These are phyloP conservation scores for Drosophila eohydei DNA, from an alignment of 2,888 invertebrate genomes.

Conservation along the genomic window DNA sequence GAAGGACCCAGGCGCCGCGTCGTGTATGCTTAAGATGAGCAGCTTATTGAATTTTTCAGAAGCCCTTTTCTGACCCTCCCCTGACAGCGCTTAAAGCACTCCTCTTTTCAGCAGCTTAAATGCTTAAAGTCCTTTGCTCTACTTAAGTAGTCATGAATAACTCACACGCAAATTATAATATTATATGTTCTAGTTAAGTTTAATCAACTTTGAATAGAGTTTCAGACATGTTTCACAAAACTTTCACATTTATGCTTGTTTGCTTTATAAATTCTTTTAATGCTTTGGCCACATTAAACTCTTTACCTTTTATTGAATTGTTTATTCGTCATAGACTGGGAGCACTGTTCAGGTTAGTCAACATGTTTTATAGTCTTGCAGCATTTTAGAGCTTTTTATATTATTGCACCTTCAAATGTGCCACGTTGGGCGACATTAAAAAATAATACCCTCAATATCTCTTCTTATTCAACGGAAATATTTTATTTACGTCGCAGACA, in stretches of 20 bases:
- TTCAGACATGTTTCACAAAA: background rate
- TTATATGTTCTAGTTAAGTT: background rate
- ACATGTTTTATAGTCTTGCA: background rate
- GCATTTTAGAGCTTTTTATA: background rate
- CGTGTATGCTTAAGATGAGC: conserved; percentile 34
- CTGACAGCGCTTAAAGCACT: background rate
- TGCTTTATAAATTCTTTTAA: background rate
- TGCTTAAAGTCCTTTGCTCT: conserved; percentile 49
- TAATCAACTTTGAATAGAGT: background rate
- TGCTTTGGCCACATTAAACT: background rate
- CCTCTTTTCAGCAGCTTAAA: conserved; percentile 30
- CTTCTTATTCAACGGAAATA: background rate
- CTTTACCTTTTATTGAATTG: background rate
- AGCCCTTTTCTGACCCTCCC: conserved; percentile 47
- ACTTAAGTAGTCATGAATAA: conserved; percentile 32
- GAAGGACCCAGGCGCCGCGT: conserved; percentile 22
- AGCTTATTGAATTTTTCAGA: conserved; percentile 78
- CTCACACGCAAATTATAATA: conserved; percentile 1
- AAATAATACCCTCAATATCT: conserved; percentile 3
- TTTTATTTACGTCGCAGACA: conserved; percentile 3
- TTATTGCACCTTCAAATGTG: background rate
- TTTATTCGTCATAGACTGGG: background rate
- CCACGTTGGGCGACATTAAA: conserved; percentile 1
- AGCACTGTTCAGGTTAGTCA: background rate
- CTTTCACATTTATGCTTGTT: background rate